phyloP scores from a whole-genome alignment of 1,140 invertebrate species.

The Zophobas morio region DNA sequence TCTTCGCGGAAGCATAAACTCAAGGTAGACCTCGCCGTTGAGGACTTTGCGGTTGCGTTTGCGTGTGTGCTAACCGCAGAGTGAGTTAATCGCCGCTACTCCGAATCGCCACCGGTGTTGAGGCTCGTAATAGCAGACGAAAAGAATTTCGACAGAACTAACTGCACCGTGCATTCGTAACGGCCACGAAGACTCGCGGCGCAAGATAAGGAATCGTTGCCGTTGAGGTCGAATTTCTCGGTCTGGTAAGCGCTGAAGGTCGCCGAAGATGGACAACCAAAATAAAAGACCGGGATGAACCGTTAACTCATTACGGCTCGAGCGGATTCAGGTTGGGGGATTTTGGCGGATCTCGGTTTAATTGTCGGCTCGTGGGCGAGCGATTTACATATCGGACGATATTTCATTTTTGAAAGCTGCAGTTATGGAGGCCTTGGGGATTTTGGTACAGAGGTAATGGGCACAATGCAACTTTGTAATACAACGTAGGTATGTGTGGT shows the following conservation, averaged over 20 bases:
- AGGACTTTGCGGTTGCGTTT: conserved; percentile 16
- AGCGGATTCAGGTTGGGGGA: too few relatives aligned
- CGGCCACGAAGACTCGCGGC: conserved; percentile 39
- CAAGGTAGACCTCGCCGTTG: neutral
- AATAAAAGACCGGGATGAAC: conserved; percentile 55
- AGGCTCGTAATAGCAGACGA: too few relatives aligned
- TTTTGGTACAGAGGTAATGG: too few relatives aligned
- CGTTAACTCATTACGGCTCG: conserved; percentile 53
- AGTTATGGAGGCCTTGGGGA: too few relatives aligned
- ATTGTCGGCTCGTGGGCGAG: too few relatives aligned
- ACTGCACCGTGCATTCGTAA: conserved; percentile 43
- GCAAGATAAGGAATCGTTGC: conserved; percentile 48
- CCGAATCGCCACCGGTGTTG: too few relatives aligned
- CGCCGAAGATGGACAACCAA: conserved; percentile 58
- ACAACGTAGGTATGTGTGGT: too few relatives aligned
- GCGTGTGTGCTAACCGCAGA: conserved; percentile 24
- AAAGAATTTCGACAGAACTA: neutral
- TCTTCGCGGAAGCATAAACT: too few relatives aligned
- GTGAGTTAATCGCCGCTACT: neutral
- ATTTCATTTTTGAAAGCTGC: neutral
- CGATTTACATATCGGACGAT: conserved; percentile 37
- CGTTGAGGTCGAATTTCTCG: conserved; percentile 64
- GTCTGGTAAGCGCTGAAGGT: conserved; percentile 62
- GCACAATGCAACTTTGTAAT: too few relatives aligned
- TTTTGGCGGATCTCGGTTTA: too few relatives aligned